Evolutionary conservation across 2,797 vertebrate genomes (phyloP).

Genomic region (Chrysocyon brachyurus): DNA sequence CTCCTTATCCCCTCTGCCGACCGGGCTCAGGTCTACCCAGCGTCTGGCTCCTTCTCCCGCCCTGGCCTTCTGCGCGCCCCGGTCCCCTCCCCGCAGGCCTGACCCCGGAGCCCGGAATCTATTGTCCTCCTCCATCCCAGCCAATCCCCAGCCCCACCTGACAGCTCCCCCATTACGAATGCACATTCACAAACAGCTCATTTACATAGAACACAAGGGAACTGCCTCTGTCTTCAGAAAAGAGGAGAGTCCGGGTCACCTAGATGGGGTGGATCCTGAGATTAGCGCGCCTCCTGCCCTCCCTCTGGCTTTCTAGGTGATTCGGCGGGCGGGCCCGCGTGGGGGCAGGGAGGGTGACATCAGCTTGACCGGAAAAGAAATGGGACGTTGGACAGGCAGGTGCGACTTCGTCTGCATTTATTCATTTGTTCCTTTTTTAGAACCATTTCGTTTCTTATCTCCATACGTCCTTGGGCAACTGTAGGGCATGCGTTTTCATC

Average conservation of each 20-base stretch:
- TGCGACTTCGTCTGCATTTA: constrained; percentile 45
- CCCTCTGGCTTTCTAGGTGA: neutral
- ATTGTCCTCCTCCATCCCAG: constrained; percentile 77
- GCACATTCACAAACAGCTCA: constrained; percentile 83
- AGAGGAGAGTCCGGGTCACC: constrained; percentile 68
- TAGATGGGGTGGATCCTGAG: neutral
- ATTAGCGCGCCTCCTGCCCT: neutral
- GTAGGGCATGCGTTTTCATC: constrained; percentile 21
- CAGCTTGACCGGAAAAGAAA: neutral
- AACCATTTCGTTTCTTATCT: constrained; percentile 62
- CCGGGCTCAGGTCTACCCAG: neutral
- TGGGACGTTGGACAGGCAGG: neutral
- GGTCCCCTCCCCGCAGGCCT: constrained; percentile 62
- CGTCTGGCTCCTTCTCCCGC: constrained; percentile 38
- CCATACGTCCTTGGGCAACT: neutral
- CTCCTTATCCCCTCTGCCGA: neutral
- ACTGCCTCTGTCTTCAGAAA: constrained; percentile 63
- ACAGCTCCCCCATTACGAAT: constrained; percentile 75
- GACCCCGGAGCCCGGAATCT: constrained; percentile 71
- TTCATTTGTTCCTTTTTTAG: neutral
- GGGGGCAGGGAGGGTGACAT: neutral
- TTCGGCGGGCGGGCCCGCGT: neutral
- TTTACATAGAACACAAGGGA: constrained; percentile 81
- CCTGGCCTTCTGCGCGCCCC: neutral
- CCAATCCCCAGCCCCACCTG: constrained; percentile 72